Evolutionary conservation across 2,888 invertebrate genomes (phyloP).

Genomic region (Stenolophus ochropezus): DNA sequence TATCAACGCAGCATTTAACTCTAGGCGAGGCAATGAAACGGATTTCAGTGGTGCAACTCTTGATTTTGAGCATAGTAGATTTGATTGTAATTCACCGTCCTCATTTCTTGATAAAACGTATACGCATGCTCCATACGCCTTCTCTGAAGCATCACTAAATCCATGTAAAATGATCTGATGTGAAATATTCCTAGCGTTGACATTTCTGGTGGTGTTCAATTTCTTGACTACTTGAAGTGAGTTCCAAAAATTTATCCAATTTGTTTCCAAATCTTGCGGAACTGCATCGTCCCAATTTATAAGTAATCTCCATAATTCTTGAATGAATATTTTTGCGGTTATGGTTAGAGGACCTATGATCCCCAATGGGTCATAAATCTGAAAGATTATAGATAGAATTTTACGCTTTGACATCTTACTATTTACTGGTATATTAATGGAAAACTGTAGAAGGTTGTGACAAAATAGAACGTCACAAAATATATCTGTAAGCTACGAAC

Average conservation of each 20-base stretch:
- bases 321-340: slow-evolving; percentile 60
- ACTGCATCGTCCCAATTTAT: slow-evolving; percentile 60
- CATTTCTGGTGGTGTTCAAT: neutral
- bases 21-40: too few relatives aligned
- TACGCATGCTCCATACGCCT: neutral
- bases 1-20: too few relatives aligned
- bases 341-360: slow-evolving; percentile 53
- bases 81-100: too few relatives aligned
- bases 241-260: neutral
- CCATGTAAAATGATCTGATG: too few relatives aligned
- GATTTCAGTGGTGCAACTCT: too few relatives aligned
- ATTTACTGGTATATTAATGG: neutral
- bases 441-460: neutral
- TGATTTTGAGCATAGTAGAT: too few relatives aligned
- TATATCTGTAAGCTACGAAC: too few relatives aligned
- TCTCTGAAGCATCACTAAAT: neutral
- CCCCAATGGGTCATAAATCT: slow-evolving; percentile 61
- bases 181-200: neutral
- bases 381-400: slow-evolving; percentile 46
- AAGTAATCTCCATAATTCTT: slow-evolving; percentile 57
- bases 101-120: too few relatives aligned
- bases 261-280: neutral
- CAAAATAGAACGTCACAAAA: too few relatives aligned
- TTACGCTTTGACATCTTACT: slow-evolving; percentile 37
- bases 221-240: neutral